Base-by-base conservation (phyloP, 2,888 invertebrate species). In the Orthosia gracilis region DNA sequence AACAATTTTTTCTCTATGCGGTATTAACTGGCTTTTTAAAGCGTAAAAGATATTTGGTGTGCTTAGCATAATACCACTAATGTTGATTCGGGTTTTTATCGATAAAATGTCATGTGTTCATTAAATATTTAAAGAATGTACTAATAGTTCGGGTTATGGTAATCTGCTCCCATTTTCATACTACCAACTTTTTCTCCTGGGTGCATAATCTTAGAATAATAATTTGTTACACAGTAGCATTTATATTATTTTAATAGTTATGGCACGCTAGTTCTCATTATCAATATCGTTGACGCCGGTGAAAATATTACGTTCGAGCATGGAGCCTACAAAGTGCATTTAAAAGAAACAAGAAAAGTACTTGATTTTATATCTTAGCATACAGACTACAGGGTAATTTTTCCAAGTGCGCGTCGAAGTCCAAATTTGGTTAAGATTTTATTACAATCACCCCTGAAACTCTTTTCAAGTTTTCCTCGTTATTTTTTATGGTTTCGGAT, bases 91-190 rank as follows among this genome's bases (percentile, higher is more conserved):
- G 66, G n/a, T 70, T 68, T 67, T 63, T 61, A 55, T 64, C 31
- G 21, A 62, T 66, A 50, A 62, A 78, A 75, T 67, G 61, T 61
- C 69, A 65, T 47, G 69, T 73, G 61, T 79, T 79, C 61, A 70
- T 80, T 73, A 69, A 75, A 63, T 31, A 78, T 71, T 74, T 71
- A 31, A 84, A 76, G 65, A 80, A 69, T 82, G 54, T 73, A 69
- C 52, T 82, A 73, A 85, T 77, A 72, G 69, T 72, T 65, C 80
- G 2, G 31, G 86, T 86, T 85, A 86, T 85, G 84, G 23, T 77
- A 86, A 86, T 82, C 40, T 13, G 69, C 21, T 84, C 76, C 72
- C 69, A 68, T 79, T 84, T 73, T 73, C 54, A 64, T 55, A 58
- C 47, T 50, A 72, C 18, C 59, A 69, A 79, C 75, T 67, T 79